These are phyloP conservation scores for Phalacrocorax brasilianus DNA, from an alignment of 2,113 vertebrate species.

Conservation along the genomic window DNA sequence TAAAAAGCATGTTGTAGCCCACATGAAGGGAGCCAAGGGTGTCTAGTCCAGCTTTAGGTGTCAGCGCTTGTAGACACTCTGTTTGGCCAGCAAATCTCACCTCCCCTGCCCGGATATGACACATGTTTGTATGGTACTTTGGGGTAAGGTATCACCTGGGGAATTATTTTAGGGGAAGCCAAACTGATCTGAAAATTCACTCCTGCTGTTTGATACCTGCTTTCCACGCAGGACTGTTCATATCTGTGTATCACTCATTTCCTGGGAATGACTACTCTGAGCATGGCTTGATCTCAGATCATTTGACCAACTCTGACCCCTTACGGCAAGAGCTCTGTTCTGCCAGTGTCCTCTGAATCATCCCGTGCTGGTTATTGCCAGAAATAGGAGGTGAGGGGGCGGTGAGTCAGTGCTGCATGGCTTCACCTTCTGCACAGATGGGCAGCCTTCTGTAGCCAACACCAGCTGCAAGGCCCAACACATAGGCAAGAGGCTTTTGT, in stretches of 20 bases:
- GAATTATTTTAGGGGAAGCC: neutral
- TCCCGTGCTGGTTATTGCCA: neutral
- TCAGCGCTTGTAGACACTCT: rapidly evolving
- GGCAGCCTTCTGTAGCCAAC: constrained; percentile 15
- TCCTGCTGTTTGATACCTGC: neutral
- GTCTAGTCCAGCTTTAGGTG: neutral
- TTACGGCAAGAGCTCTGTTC: neutral
- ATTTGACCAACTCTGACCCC: neutral
- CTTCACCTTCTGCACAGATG: constrained; percentile 24
- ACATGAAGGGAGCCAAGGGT: neutral
- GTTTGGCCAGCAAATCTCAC: neutral
- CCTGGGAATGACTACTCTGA: neutral
- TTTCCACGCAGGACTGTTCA: neutral
- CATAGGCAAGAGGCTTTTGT: neutral
- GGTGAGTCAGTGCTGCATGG: constrained; percentile 10
- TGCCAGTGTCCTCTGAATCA: neutral
- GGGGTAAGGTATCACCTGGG: neutral
- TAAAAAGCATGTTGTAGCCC: neutral
- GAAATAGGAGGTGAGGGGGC: neutral
- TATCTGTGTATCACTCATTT: rapidly evolving
- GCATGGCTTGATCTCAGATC: neutral
- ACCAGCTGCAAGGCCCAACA: constrained; percentile 31
- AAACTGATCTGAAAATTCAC: neutral
- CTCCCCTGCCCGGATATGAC: neutral
- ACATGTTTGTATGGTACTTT: neutral